These are phyloP conservation scores for Grallaria varia DNA, from an alignment of 2,113 vertebrate genomes.

Conservation along the genomic window DNA sequence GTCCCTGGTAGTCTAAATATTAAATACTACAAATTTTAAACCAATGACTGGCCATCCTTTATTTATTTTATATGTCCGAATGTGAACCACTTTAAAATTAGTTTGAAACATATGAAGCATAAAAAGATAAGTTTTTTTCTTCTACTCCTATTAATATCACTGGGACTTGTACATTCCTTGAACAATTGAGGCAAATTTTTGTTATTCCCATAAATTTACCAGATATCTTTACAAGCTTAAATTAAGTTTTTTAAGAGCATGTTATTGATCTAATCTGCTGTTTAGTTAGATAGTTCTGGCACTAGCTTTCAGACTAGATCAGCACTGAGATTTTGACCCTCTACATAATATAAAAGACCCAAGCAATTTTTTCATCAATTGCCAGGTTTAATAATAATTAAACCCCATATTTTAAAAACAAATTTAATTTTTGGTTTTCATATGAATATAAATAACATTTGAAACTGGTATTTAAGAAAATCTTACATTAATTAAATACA, in stretches of 20 bases:
- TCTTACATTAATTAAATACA: neutral
- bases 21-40: neutral
- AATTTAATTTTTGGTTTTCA: neutral
- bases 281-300: neutral
- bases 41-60: neutral
- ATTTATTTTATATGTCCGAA: neutral
- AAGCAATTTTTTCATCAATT: neutral
- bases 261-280: neutral
- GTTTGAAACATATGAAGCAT: neutral
- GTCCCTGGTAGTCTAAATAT: neutral
- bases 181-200: neutral
- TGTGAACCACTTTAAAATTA: neutral
- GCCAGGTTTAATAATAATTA: neutral
- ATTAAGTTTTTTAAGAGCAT: neutral
- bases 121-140: neutral
- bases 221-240: neutral
- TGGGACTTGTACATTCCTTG: neutral
- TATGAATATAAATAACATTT: neutral
- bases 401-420: accelerated
- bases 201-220: neutral
- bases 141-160: neutral
- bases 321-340: accelerated
- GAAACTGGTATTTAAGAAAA: neutral
- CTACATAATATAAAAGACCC: neutral
- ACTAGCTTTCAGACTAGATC: neutral